Evolutionary conservation across 2,888 invertebrate genomes (phyloP).

Genomic region (Odontocolon sp.): DNA sequence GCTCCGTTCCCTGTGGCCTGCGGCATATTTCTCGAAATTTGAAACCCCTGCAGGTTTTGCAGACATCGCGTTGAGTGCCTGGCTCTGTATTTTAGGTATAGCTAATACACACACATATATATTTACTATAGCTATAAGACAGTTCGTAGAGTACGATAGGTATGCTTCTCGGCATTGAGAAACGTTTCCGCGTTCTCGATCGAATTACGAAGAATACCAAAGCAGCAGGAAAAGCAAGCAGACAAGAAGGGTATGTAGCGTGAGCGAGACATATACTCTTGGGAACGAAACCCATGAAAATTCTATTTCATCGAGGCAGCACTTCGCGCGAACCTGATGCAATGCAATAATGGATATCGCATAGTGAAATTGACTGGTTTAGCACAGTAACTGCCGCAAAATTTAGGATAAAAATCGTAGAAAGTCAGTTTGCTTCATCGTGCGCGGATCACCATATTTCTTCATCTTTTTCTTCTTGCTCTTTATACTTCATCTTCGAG

Average conservation of each 20-base stretch:
- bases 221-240: conserved; percentile 20
- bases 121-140: background rate
- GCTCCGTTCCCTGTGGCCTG: conserved; percentile 2
- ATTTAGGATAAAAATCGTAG: background rate
- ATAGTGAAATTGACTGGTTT: no score
- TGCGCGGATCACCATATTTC: no score
- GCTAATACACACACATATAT: background rate
- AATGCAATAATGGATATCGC: background rate
- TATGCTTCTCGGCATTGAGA: conserved; percentile 12
- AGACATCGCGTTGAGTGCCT: background rate
- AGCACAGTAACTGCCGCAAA: no score
- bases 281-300: conserved; percentile 51
- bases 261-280: conserved; percentile 3
- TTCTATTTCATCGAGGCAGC: conserved; percentile 29
- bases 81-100: background rate
- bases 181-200: conserved; percentile 29
- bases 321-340: background rate
- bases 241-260: conserved; percentile 11
- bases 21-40: conserved; percentile 66
- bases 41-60: conserved; percentile 51
- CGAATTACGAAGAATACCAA: conserved; percentile 49
- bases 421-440: conserved; percentile 2
- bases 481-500: conserved; percentile 7
- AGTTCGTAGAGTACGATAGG: background rate
- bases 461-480: conserved; percentile 4